Conservation (phyloP, 1,140 invertebrate genomes). For the Diuraphis noxia region DNA sequence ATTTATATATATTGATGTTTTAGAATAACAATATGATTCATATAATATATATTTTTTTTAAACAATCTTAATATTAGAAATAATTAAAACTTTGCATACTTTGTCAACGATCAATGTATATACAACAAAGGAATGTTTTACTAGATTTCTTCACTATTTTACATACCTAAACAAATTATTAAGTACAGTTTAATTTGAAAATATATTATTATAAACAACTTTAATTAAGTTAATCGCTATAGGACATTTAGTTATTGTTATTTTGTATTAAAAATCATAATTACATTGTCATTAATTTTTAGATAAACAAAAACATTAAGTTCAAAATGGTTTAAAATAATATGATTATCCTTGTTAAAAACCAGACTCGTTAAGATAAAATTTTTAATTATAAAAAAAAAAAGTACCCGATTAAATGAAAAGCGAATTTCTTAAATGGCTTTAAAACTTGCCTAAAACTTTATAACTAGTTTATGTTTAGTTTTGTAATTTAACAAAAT, state of each 20-base stretch:
- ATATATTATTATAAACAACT: conserved; percentile 17
- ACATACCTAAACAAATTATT: neutral
- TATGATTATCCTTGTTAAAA: conserved; percentile 17
- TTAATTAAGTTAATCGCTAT: conserved; percentile 19
- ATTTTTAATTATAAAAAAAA: neutral
- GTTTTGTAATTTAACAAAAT: neutral
- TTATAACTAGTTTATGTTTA: neutral
- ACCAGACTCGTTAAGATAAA: conserved; percentile 24
- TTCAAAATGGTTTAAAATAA: conserved; percentile 11
- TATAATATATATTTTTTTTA: neutral
- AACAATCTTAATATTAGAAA: neutral
- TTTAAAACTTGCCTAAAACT: neutral
- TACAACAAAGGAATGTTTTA: neutral
- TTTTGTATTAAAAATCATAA: conserved; percentile 23
- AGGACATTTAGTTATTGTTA: neutral
- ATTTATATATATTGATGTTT: neutral
- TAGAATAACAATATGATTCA: neutral
- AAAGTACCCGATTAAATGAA: neutral
- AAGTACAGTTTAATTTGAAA: conserved; percentile 9
- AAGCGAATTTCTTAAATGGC: neutral
- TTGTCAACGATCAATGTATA: neutral
- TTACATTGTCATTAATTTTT: conserved; percentile 28
- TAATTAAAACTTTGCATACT: neutral
- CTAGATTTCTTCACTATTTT: neutral
- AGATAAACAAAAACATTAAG: conserved; percentile 8